Evolutionary conservation across 2,113 vertebrate species (phyloP).

Genomic region (Struthio camelus): DNA sequence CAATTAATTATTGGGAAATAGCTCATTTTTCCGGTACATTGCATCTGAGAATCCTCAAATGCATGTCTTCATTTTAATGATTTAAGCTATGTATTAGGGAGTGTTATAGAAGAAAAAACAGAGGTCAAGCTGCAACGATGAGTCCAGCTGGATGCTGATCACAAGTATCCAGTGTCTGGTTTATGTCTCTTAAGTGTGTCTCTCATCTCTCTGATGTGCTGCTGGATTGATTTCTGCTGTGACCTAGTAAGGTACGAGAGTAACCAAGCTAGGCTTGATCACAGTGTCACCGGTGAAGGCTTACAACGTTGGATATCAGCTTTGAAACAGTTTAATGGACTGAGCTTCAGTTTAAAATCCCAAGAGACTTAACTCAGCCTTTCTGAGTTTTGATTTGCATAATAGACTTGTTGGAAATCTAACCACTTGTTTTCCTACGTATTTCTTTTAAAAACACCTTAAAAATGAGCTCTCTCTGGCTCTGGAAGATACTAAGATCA

Average conservation of each 20-base stretch:
- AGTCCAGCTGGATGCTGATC: not conserved
- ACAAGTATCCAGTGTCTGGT: not conserved
- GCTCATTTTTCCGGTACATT: not conserved
- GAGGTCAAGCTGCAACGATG: not conserved
- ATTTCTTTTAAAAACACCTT: not conserved
- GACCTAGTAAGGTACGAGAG: not conserved
- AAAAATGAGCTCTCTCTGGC: not conserved
- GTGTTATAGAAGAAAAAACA: not conserved
- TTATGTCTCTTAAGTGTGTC: not conserved
- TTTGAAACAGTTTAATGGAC: not conserved
- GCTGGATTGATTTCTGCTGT: not conserved
- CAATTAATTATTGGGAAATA: slow-evolving; percentile 14
- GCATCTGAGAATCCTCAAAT: not conserved
- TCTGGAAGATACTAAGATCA: not conserved
- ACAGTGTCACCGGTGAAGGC: not conserved
- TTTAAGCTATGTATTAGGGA: not conserved
- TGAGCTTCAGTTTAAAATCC: not conserved
- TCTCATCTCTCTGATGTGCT: not conserved
- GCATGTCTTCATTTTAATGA: not conserved
- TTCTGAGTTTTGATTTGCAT: not conserved
- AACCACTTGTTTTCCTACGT: not conserved
- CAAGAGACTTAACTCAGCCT: not conserved
- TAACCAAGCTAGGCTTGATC: not conserved
- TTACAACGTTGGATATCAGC: not conserved
- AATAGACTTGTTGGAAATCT: not conserved